Percentiles rank a stretch among this genome's conserved stretches.
Conservation (phyloP, 2,797 vertebrate genomes). For the Pangasius sanitwongsei region DNA sequence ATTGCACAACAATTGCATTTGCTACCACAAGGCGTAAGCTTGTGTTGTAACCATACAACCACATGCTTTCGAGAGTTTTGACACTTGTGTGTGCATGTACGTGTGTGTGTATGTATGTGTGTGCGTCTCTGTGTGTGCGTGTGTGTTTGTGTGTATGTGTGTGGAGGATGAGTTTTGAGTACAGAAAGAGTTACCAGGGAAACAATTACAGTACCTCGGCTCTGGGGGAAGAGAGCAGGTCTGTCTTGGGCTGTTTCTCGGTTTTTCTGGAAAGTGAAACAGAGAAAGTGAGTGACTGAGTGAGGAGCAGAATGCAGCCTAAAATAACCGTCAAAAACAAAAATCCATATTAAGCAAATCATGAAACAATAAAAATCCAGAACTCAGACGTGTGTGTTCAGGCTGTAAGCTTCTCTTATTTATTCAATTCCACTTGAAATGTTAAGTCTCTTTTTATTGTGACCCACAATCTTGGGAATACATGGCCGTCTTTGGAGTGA, state of each 20-base stretch:
- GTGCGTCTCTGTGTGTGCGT: conserved; percentile 43
- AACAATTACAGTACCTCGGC: conserved; percentile 74
- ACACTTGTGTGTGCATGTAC: conserved; percentile 30
- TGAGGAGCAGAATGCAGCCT: background rate
- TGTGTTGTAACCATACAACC: conserved; percentile 42
- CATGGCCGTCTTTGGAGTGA: background rate
- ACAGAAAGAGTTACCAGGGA: conserved; percentile 64
- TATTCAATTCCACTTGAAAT: background rate
- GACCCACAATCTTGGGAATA: background rate
- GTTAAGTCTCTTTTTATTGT: background rate
- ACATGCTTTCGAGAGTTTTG: conserved; percentile 23
- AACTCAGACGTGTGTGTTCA: background rate
- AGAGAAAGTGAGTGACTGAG: conserved; percentile 17
- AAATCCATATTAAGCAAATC: background rate
- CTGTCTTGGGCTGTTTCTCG: conserved; percentile 70
- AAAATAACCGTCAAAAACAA: background rate
- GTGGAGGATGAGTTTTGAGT: conserved; percentile 33
- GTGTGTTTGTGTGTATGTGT: conserved; percentile 44
- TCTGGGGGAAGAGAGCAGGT: conserved; percentile 78
- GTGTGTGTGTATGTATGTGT: conserved; percentile 43
- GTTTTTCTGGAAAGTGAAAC: conserved; percentile 67
- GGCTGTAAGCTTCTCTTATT: background rate
- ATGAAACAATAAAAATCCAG: background rate
- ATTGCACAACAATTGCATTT: conserved; percentile 18
- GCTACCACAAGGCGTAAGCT: conserved; percentile 22